A percentile compares a stretch with the other conserved stretches of the same genome.
Evolutionary conservation across 2,888 invertebrate genomes (phyloP).

Genomic region (Acrobasis consociella): DNA sequence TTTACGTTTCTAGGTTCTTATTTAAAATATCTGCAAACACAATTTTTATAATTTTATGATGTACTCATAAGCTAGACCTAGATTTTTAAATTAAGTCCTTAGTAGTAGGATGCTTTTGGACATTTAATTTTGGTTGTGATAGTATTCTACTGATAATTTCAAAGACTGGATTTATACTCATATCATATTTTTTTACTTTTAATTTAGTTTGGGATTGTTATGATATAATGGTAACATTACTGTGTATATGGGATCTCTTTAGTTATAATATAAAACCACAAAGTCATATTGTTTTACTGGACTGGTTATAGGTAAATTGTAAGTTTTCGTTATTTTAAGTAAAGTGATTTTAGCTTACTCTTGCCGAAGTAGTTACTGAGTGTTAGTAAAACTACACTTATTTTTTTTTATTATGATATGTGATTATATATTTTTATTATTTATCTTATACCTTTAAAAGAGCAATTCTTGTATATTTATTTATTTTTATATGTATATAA

Average conservation of each 20-base stretch:
- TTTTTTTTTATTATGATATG: too few relatives aligned
- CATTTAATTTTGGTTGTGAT: constrained; percentile 33
- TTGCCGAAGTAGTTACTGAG: neutral
- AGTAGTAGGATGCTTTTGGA: constrained; percentile 18
- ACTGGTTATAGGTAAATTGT: neutral
- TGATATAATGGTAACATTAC: neutral
- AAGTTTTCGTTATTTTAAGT: neutral
- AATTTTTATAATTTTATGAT: neutral
- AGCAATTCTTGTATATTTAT: too few relatives aligned
- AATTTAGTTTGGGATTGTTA: constrained; percentile 2
- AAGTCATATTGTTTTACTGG: neutral
- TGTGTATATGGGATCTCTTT: constrained; percentile 12
- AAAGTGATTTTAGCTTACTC: neutral
- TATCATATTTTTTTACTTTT: neutral
- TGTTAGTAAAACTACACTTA: neutral
- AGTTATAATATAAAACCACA: neutral
- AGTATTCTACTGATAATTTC: constrained; percentile 22
- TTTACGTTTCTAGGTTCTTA: too few relatives aligned
- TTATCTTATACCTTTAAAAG: too few relatives aligned
- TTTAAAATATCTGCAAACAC: neutral
- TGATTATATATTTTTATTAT: too few relatives aligned
- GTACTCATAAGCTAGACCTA: too few relatives aligned
- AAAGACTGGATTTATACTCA: constrained; percentile 27
- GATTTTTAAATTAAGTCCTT: neutral
- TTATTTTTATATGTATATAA: too few relatives aligned